phyloP scores from a whole-genome alignment of 2,113 vertebrate species.

The Emydocephalus ijimae region DNA sequence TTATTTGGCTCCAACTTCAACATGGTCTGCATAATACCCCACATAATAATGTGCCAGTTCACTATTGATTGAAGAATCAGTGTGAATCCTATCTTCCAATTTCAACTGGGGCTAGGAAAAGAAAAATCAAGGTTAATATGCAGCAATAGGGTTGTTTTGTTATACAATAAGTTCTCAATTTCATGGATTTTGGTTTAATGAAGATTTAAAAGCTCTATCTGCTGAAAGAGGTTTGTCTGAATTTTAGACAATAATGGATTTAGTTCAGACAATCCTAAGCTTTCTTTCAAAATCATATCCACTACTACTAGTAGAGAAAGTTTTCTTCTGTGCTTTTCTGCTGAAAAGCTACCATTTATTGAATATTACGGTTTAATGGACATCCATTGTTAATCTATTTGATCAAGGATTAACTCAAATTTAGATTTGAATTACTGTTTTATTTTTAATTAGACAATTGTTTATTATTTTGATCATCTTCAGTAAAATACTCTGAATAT shows the following conservation, averaged over 20 bases:
- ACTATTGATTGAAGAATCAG: background rate
- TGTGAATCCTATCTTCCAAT: background rate
- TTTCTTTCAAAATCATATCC: background rate
- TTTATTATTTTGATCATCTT: background rate
- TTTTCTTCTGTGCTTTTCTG: background rate
- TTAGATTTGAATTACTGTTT: background rate
- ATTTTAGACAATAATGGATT: background rate
- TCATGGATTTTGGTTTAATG: background rate
- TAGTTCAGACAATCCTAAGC: background rate
- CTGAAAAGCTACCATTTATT: background rate
- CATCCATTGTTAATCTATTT: background rate
- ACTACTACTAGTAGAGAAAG: background rate
- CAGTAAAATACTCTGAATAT: background rate
- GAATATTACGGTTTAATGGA: background rate
- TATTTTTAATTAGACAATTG: background rate
- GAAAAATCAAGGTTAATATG: background rate
- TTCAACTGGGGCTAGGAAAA: background rate
- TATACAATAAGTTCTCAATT: background rate
- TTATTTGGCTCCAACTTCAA: background rate
- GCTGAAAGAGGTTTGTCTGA: background rate
- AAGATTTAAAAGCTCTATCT: background rate
- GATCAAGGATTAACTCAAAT: background rate
- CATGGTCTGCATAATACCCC: background rate
- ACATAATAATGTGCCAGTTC: background rate
- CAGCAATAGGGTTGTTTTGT: background rate